Base-by-base conservation (phyloP, 2,888 invertebrate genomes). In the Phortica magna region DNA sequence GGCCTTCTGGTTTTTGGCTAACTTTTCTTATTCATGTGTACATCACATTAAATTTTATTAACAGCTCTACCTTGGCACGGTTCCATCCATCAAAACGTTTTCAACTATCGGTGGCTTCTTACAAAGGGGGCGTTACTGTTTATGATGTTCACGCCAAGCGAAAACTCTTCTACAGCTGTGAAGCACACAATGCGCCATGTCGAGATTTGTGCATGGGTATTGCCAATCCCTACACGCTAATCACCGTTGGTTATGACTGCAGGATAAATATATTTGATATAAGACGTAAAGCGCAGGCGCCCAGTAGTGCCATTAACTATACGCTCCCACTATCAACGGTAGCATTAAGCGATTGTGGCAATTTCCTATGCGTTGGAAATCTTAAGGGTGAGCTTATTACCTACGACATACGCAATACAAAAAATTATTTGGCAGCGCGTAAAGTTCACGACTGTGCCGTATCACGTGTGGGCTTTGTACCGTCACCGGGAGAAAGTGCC, bases 191-290 rank as follows among this genome's bases (percentile, higher is more conserved):
- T 19, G 90, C 92, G 0, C 91, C 92, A 0, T 92, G 92, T 64
- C 89, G 90, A 2, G 92, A 92, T 79, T 77, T 92, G 7, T 90
- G 88, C 76, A 91, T 91, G 89, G 89, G 89, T 17, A 82, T 84
- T 5, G 79, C 83, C 0, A 79, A 84, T 57, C 91, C 92, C 0
- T 88, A 91, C 72, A 79, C 89, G 31, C 80, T 92, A 68, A 81
- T 92, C 59, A 91, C 89, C 76, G 91, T 90, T n/a, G 92, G 92
- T 1, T 92, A 89, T 73, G 92, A 92, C 78, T 90, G 90, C 76
- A 81, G 88, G 10, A 88, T 92, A 6, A 92, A 92, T 77, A 88
- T 92, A 19, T 92, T 91, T 65, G 92, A 92, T 80, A 89, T 88
- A 5, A 84, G 92, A 1, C 89, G 89, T 22, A 90, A 90, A 71